These are phyloP conservation scores for Salvelinus sp. DNA, from an alignment of 2,113 vertebrate species.

Conservation along the genomic window DNA sequence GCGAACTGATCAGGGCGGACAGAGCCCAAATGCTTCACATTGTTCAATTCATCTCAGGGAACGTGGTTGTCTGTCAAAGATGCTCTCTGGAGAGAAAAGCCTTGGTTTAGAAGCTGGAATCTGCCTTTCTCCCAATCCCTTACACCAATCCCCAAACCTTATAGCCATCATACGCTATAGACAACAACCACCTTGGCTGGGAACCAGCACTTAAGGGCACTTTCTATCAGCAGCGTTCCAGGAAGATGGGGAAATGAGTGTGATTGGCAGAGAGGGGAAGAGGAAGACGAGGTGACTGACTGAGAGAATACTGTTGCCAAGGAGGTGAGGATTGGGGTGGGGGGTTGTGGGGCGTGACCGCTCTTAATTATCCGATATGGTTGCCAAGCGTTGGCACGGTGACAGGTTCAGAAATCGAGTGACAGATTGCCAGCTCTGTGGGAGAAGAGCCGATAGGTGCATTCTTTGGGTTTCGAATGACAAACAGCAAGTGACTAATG, in stretches of 20 bases:
- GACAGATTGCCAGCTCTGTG: constrained; percentile 17
- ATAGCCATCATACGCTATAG: constrained; percentile 31
- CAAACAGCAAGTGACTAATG: constrained; percentile 13
- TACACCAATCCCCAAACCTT: neutral
- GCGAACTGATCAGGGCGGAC: constrained; percentile 27
- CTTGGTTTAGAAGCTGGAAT: constrained; percentile 8
- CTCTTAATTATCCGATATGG: constrained; percentile 55
- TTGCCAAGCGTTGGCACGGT: constrained; percentile 50
- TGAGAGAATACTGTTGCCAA: neutral
- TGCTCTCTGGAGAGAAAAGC: neutral
- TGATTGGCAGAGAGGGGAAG: constrained; percentile 58
- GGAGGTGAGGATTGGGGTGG: constrained; percentile 10
- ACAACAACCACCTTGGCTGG: constrained; percentile 32
- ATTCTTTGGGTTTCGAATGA: neutral
- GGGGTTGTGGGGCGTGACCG: constrained; percentile 40
- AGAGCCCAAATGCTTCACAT: constrained; percentile 43
- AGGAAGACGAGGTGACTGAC: constrained; percentile 36
- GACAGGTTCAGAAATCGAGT: constrained; percentile 28
- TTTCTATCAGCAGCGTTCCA: constrained; percentile 62
- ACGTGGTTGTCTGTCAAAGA: constrained; percentile 6
- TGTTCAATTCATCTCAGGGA: constrained; percentile 36
- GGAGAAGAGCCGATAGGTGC: constrained; percentile 3
- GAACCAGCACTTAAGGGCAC: constrained; percentile 54
- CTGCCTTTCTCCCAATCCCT: neutral
- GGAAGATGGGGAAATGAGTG: constrained; percentile 58